These are phyloP conservation scores for Aptenodytes patagonicus DNA, from an alignment of 2,113 vertebrate species.

Conservation along the genomic window DNA sequence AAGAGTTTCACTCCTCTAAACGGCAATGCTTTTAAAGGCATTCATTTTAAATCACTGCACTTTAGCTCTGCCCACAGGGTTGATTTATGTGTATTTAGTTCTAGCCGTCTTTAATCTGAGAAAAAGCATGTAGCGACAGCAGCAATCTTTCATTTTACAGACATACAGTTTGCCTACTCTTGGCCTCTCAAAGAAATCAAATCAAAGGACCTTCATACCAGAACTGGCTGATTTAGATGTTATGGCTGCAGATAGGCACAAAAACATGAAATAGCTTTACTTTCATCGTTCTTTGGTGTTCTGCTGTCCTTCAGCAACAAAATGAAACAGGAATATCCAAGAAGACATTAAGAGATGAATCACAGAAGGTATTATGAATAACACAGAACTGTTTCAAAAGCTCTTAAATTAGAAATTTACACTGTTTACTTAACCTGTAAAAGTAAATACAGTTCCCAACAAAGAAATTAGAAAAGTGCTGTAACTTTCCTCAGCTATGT, in stretches of 20 bases:
- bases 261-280: neutral
- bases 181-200: slow-evolving; percentile 19
- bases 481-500: neutral
- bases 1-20: slow-evolving; percentile 3
- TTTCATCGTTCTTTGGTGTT: neutral
- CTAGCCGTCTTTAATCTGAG: neutral
- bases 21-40: neutral
- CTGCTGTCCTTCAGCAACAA: slow-evolving; percentile 2
- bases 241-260: neutral
- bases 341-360: neutral
- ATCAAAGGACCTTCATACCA: neutral
- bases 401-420: neutral
- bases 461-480: neutral
- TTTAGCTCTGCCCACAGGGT: neutral
- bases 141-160: slow-evolving; percentile 14
- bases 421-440: neutral
- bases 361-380: neutral
- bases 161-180: neutral
- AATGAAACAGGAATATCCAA: neutral
- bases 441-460: neutral
- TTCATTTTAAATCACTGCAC: neutral
- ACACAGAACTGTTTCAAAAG: neutral
- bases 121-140: neutral
- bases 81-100: neutral
- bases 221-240: neutral